phyloP scores from a whole-genome alignment of 2,797 vertebrate genomes.

The Hybognathus amarus region DNA sequence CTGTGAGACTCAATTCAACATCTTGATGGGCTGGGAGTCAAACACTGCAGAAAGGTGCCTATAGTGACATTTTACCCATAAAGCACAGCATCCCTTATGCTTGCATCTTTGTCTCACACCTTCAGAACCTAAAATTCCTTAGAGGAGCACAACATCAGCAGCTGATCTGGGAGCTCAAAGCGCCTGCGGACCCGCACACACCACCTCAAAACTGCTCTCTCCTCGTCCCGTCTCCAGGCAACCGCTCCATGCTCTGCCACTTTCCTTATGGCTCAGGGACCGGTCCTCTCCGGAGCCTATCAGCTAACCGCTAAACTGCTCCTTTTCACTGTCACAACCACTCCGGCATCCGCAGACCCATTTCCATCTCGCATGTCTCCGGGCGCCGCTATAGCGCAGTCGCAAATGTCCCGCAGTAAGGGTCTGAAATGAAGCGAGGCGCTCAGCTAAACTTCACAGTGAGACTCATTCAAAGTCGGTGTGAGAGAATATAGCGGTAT shows the following conservation, averaged over 20 bases:
- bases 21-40: neutral
- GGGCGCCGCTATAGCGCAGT: neutral
- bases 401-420: conserved; percentile 10
- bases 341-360: conserved; percentile 43
- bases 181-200: neutral
- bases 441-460: conserved; percentile 29
- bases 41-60: neutral
- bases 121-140: conserved; percentile 18
- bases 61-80: neutral
- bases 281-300: conserved; percentile 31
- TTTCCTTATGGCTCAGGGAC: conserved; percentile 45
- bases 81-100: neutral
- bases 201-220: neutral
- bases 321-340: conserved; percentile 43
- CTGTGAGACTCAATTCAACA: conserved; percentile 11
- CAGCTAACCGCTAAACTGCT: conserved; percentile 56
- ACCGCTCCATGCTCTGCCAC: conserved; percentile 29
- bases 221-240: conserved; percentile 29
- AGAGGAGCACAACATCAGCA: neutral
- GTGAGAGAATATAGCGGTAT: conserved; percentile 19
- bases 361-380: conserved; percentile 43
- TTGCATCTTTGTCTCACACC: conserved; percentile 7
- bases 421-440: conserved; percentile 42
- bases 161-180: conserved; percentile 17
- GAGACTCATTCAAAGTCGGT: conserved; percentile 14